Base-by-base conservation (phyloP, 1,140 invertebrate species). In the Trichoplusia ni region DNA sequence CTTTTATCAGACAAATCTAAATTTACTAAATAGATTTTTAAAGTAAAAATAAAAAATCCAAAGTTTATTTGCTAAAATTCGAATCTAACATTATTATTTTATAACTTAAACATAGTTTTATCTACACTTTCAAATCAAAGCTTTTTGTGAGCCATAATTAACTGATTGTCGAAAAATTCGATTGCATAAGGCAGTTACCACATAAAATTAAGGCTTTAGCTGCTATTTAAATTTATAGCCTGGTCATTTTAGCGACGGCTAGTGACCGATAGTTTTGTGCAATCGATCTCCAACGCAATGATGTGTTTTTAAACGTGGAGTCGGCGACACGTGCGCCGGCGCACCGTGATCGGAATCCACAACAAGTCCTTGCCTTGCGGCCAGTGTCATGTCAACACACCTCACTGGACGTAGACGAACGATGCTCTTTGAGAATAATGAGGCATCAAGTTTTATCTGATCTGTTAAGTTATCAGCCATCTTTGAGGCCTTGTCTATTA, bases 341-440 rank as follows among this genome's bases (percentile, higher is more conserved):
- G 29, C 44, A 33, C 7, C 61, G 66, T 71, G 69, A 23, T 21
- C 8, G 4, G 71, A 69, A 73, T 71, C 44, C 51, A 37, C 54
- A 69, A 69, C 37, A 46, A 69, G 67, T 35, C 68, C 49, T 73
- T 67, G 64, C 67, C 63, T 69, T 69, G 74, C 23, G 64, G 56
- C 67, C 65, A 69, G 74, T 73, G 74, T 71, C 74, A 75, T 51
- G 27, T 54, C 51, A 62, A 61, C 38, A 40, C 31, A 21, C 35
- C 13, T 46, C 31, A 54, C 35, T 44, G 21, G 21, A 21, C 38
- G 25, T 56, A 42, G 14, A 19, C 16, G 8, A 11, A 44, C 8
- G 54, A 42, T 29, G 27, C 38, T 44, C 33, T 40, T 42, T 53
- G 25, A 63, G 47, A 63, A 42, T 53, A 63, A 53, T 59, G 23